These are phyloP conservation scores for Melanostigma gelatinosum DNA, from an alignment of 2,113 vertebrate genomes.

Conservation along the genomic window DNA sequence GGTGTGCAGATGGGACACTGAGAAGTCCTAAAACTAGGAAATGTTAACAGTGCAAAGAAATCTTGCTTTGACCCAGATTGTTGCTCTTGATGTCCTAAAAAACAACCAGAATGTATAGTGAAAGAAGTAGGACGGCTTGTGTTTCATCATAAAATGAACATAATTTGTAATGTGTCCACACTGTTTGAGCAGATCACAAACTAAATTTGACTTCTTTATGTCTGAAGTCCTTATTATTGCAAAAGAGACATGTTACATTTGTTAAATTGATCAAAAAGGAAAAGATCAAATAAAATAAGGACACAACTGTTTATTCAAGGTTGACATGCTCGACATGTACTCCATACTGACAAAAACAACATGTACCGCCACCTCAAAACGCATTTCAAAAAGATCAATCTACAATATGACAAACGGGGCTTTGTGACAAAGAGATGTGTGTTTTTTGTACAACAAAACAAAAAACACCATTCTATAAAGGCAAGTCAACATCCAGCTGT, in stretches of 20 bases:
- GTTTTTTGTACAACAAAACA: not conserved
- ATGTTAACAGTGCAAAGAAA: not conserved
- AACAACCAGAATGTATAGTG: not conserved
- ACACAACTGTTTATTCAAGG: not conserved
- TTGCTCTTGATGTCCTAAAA: constrained; percentile 15
- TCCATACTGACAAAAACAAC: not conserved
- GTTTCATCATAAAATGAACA: constrained; percentile 7
- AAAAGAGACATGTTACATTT: not conserved
- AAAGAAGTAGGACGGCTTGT: not conserved
- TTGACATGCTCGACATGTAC: not conserved
- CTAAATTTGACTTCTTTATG: not conserved
- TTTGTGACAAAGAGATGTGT: not conserved
- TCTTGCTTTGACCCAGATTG: constrained; percentile 39
- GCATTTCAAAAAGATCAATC: not conserved
- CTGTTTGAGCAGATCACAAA: not conserved
- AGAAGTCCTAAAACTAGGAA: not conserved
- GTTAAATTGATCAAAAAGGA: not conserved
- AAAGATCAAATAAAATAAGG: not conserved
- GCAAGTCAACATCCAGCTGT: not conserved
- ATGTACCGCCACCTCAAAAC: not conserved
- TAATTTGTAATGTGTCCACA: not conserved
- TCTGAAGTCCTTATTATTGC: not conserved
- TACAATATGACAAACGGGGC: not conserved
- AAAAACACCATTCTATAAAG: not conserved
- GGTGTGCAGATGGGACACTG: not conserved